Evolutionary conservation across 2,888 invertebrate species (phyloP).

Genomic region (Lutraria lutraria): DNA sequence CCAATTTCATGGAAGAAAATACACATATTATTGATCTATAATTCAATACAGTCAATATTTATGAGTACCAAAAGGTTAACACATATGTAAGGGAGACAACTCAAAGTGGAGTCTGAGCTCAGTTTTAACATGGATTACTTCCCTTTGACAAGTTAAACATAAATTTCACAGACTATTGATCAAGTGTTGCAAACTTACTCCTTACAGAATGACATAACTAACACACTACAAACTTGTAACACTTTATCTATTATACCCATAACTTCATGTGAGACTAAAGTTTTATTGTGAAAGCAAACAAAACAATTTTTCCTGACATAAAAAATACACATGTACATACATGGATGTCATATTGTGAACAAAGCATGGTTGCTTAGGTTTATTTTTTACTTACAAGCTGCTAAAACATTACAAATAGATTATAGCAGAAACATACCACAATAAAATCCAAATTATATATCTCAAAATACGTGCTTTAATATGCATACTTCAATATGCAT

Average conservation of each 20-base stretch:
- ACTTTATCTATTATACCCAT: neutral
- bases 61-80: neutral
- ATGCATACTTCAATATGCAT: no score
- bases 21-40: neutral
- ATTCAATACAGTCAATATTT: neutral
- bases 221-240: neutral
- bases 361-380: no score
- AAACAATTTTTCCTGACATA: no score
- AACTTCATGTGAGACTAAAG: no score
- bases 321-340: no score
- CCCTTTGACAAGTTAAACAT: neutral
- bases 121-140: neutral
- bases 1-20: neutral
- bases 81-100: neutral
- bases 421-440: no score
- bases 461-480: no score
- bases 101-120: neutral
- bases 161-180: constrained; percentile 8
- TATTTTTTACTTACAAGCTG: no score
- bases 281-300: no score
- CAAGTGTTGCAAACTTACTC: neutral
- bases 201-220: neutral
- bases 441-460: no score
- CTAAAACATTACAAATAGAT: no score
- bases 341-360: no score